Base-by-base conservation (phyloP, 2,797 vertebrate species). In the Coracias cyanogaster region DNA sequence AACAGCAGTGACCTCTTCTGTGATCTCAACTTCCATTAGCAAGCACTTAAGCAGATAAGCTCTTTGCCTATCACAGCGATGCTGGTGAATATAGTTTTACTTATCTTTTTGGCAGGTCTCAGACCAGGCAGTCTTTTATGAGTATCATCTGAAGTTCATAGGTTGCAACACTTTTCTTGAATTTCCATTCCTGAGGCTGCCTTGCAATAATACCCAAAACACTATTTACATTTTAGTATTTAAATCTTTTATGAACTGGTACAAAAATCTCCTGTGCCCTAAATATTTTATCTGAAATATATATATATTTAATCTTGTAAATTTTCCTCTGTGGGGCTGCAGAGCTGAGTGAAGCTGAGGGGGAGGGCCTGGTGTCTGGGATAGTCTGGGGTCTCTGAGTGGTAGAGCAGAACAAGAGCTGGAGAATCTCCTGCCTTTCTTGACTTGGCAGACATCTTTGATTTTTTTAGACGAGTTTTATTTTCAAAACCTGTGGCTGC, bases 161-260 rank as follows among this genome's bases (percentile, higher is more conserved):
- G 48, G 37, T 46, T 94, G 62, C 57, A 91, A 54, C 14, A 6
- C 29, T 88, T 76, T 12, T 62, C 69, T 86, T 17, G 2, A 49
- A 90, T 93, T 96, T 86, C 79, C 28, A 54, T 90, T 95, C 77
- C 95, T 77, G 71, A 84, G 64, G 64, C 93, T 82, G 77, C 81
- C 77, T 90, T 0, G 2, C 67, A 67, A 81, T 84, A 94, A 94
- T 79, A 94, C 81, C 60, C 88, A 51, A 93, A 94, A 57, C 78
- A 70, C 83, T 77, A 79, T 90, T 93, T 95, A 86, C 71, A 57
- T 92, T 73, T 95, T 49, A 64, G 80, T 73, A 57, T 73, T 86
- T 95, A 73, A 93, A 89, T 95, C 25, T 95, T 94, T 93, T 51
- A 94, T 82, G 88, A 95, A 64, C 49, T 89, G 86, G 82, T 90